Evolutionary conservation across 2,113 vertebrate genomes (phyloP), one percentile per base, ranked within the genome.

Genomic region (Amblyopsis rosae): DNA sequence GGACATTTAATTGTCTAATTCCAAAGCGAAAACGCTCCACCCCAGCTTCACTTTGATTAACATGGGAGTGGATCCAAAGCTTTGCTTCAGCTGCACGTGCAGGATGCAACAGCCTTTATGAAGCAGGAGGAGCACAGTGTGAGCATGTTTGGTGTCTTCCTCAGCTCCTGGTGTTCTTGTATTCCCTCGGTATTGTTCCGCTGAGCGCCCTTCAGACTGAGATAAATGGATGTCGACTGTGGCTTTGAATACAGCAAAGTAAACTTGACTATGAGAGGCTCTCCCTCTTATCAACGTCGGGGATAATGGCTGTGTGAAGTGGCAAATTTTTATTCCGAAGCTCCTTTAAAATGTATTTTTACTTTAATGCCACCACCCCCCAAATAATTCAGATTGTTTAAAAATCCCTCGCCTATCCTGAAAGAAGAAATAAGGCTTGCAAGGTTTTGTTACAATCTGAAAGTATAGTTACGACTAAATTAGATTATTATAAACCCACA

Each of bases 231-330:
- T 77, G 59, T n/a, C 67, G 54, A 58, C 70, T 60, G 33, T 64
- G 19, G 32, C 69, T 81, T 79, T 83, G 71, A 82, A 82, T 72
- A 54, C 75, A 65, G 69, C 72, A 41, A 47, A 70, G 73, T 26
- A 67, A 64, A 71, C 76, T 51, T 73, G 26, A 26, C 73, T 75
- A 65, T 10, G 48, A 75, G 50, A 50, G 51, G 12, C 32, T 67
- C 45, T 32, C 65, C 58, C 45, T 67, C 55, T 3, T 0, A 64
- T 33, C 7, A 72, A 72, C 64, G 49, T 67, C 0, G 1, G 54
- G 57, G 49, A 17, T 74, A 61, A 76, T 72, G 55, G 51, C 62
- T 0, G 4, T n/a, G 19, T 56, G 51, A 51, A 61, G 9, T 17
- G 9, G 54, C 49, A 59, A 32, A 51, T 75, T 73, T 69, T 26